phyloP scores from a whole-genome alignment of 2,113 vertebrate species.

The Edolisoma coerulescens region DNA sequence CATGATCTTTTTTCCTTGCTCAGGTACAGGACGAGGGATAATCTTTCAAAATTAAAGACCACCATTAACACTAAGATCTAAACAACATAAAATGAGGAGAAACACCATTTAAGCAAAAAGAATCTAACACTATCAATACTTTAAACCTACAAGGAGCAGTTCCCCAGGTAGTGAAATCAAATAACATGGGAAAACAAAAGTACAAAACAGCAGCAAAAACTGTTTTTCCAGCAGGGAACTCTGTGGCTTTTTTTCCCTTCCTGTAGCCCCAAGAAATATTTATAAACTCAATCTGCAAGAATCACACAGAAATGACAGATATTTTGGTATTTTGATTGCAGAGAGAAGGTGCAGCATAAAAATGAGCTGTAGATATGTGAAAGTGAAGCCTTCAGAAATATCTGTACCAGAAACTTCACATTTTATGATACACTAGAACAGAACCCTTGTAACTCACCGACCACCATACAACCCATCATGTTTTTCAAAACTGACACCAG shows the following conservation, averaged over 20 bases:
- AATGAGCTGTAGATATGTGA: not conserved
- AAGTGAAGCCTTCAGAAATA: not conserved
- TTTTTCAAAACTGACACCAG: not conserved
- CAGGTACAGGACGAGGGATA: not conserved
- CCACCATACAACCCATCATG: fast-evolving
- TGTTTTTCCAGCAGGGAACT: not conserved
- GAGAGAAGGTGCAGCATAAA: not conserved
- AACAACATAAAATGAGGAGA: not conserved
- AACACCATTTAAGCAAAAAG: not conserved
- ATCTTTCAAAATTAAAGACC: not conserved
- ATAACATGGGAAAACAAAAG: not conserved
- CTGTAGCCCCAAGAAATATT: not conserved
- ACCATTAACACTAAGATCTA: not conserved
- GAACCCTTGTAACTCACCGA: not conserved
- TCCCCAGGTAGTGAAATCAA: not conserved
- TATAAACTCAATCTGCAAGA: not conserved
- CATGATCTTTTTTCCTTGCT: not conserved
- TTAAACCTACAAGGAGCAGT: not conserved
- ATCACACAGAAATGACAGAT: not conserved
- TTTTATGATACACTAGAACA: not conserved
- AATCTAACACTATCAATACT: not conserved
- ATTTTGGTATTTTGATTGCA: not conserved
- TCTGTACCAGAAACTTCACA: fast-evolving
- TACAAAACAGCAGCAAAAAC: not conserved
- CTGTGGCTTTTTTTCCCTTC: not conserved